phyloP scores from a whole-genome alignment of 2,888 invertebrate genomes.

The Malthinus flaveolus region DNA sequence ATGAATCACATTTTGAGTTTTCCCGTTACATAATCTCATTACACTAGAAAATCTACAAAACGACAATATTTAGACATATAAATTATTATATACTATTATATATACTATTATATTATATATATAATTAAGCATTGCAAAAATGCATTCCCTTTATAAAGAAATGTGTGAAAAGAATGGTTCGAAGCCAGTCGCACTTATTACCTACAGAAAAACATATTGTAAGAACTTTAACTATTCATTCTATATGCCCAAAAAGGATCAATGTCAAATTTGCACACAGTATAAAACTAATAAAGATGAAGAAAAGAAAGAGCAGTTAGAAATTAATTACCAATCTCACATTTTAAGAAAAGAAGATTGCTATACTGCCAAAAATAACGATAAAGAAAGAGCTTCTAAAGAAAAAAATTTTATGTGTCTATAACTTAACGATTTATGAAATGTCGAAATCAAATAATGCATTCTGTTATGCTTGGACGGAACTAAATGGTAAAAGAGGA shows the following conservation, averaged over 20 bases:
- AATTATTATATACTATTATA: too few species aligned
- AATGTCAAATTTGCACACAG: constrained; percentile 1
- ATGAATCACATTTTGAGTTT: constrained; percentile 34
- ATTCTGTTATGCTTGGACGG: constrained; percentile 40
- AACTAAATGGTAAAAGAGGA: constrained; percentile 42
- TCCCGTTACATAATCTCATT: constrained; percentile 33
- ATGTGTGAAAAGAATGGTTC: constrained; percentile 24
- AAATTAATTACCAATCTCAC: background rate
- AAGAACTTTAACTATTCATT: background rate
- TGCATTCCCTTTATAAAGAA: constrained; percentile 32
- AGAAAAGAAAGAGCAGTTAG: background rate
- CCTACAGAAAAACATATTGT: background rate
- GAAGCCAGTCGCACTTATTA: background rate
- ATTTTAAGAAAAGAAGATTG: background rate
- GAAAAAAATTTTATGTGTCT: constrained; percentile 12
- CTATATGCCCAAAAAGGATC: background rate
- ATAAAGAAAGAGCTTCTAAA: background rate
- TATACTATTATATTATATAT: too few species aligned
- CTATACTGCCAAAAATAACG: background rate
- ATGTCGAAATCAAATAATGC: constrained; percentile 38
- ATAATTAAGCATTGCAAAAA: constrained; percentile 32
- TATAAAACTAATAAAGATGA: background rate
- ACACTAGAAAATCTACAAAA: constrained; percentile 26
- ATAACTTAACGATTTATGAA: constrained; percentile 44
- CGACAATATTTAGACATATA: constrained; percentile 30